A percentile compares a stretch with the other conserved stretches of the same genome.
These are phyloP conservation scores for Setipinna tenuifilis DNA, from an alignment of 2,797 vertebrate genomes.

Conservation along the genomic window DNA sequence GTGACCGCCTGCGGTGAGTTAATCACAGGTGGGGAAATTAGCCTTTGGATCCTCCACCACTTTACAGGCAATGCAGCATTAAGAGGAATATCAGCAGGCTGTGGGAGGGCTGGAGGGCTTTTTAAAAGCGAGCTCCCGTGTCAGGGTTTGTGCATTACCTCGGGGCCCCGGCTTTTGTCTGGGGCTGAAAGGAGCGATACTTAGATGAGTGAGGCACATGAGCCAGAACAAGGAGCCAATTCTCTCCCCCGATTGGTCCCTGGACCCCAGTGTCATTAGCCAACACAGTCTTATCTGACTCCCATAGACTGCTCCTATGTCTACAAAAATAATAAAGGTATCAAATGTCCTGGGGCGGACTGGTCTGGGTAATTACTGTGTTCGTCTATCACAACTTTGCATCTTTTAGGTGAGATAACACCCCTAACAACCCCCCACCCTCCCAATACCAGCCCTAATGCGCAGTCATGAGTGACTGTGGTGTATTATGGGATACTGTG, in stretches of 20 bases:
- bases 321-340: background rate
- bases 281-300: background rate
- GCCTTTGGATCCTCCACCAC: background rate
- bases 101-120: background rate
- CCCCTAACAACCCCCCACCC: background rate
- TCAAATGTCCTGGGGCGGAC: background rate
- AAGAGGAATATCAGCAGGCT: background rate
- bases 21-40: background rate
- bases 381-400: background rate
- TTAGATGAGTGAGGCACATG: background rate
- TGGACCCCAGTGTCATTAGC: background rate
- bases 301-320: background rate
- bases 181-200: background rate
- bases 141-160: background rate
- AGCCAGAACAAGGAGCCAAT: background rate
- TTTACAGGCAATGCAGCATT: background rate
- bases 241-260: background rate
- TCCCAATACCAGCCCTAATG: background rate
- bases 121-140: background rate
- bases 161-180: background rate
- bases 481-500: background rate
- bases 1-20: background rate
- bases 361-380: background rate
- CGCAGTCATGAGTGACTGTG: background rate
- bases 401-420: background rate